phyloP scores from a whole-genome alignment of 2,888 invertebrate species.

The Epistrophe eligans region DNA sequence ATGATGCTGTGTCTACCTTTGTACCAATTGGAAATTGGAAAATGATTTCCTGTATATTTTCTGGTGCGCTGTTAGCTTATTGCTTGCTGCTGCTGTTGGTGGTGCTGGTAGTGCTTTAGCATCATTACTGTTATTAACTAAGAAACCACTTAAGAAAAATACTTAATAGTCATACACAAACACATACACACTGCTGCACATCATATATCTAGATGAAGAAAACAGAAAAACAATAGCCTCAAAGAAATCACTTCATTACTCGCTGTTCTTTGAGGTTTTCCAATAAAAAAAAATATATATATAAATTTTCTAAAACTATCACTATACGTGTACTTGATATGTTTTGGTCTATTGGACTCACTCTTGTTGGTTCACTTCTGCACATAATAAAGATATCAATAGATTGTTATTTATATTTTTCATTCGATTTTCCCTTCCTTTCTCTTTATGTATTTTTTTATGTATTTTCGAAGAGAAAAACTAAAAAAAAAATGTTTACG shows the following conservation, averaged over 20 bases:
- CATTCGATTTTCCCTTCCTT: slow-evolving; percentile 36
- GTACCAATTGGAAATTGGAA: slow-evolving; percentile 43
- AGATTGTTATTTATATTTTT: slow-evolving; percentile 12
- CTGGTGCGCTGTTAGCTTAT: neutral
- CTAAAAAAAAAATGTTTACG: neutral
- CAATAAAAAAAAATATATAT: slow-evolving; percentile 27
- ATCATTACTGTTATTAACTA: slow-evolving; percentile 52
- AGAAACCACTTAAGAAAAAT: slow-evolving; percentile 50
- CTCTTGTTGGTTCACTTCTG: neutral
- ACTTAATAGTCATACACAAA: slow-evolving; percentile 17
- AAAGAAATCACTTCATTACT: slow-evolving; percentile 58
- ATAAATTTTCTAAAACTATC: slow-evolving; percentile 34
- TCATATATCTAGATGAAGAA: slow-evolving; percentile 6
- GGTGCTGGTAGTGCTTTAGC: neutral
- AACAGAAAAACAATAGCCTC: slow-evolving; percentile 21
- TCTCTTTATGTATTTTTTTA: slow-evolving; percentile 27
- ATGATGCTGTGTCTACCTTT: slow-evolving; percentile 40
- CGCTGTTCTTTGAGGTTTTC: neutral
- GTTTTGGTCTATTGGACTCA: slow-evolving; percentile 52
- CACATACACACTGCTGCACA: neutral
- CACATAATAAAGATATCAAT: slow-evolving; percentile 61
- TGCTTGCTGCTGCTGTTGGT: too few species aligned
- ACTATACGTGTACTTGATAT: slow-evolving; percentile 46
- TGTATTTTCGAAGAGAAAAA: neutral
- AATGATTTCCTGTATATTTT: slow-evolving; percentile 30